phyloP scores from a whole-genome alignment of 2,797 vertebrate genomes.

The Trichosurus vulpecula region DNA sequence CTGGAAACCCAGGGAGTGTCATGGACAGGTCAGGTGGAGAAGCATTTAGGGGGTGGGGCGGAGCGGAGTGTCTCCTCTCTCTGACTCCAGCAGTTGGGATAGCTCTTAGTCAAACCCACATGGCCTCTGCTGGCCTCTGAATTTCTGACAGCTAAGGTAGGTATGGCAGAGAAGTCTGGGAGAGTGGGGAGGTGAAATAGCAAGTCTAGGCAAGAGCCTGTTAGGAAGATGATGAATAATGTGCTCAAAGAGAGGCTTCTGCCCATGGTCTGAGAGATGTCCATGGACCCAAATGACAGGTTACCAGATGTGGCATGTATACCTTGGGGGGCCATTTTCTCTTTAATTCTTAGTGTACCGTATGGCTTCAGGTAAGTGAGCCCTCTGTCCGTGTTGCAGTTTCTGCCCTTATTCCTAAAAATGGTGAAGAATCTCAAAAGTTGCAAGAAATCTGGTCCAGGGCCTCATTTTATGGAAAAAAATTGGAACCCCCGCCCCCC shows the following conservation, averaged over 20 bases:
- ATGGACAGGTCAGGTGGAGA: not conserved
- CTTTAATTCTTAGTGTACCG: not conserved
- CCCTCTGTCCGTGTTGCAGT: not conserved
- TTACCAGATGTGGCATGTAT: not conserved
- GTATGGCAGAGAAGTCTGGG: not conserved
- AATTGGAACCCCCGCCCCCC: not conserved
- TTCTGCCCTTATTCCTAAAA: not conserved
- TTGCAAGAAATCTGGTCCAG: not conserved
- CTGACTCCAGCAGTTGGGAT: not conserved
- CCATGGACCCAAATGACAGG: not conserved
- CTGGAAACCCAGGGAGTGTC: not conserved
- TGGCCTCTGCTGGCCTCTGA: not conserved
- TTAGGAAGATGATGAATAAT: not conserved
- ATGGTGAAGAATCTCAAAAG: not conserved
- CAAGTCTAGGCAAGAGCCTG: not conserved
- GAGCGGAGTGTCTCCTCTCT: not conserved
- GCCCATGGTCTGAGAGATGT: not conserved
- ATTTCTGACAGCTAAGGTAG: not conserved
- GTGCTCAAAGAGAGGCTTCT: not conserved
- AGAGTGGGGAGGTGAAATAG: not conserved
- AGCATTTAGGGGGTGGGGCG: not conserved
- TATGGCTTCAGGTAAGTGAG: not conserved
- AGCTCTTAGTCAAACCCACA: not conserved
- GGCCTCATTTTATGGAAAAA: not conserved
- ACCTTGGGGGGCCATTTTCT: not conserved